Evolutionary conservation across 2,888 invertebrate genomes (phyloP), one percentile per base, ranked within the genome.

Genomic region (Parochlus steinenii): DNA sequence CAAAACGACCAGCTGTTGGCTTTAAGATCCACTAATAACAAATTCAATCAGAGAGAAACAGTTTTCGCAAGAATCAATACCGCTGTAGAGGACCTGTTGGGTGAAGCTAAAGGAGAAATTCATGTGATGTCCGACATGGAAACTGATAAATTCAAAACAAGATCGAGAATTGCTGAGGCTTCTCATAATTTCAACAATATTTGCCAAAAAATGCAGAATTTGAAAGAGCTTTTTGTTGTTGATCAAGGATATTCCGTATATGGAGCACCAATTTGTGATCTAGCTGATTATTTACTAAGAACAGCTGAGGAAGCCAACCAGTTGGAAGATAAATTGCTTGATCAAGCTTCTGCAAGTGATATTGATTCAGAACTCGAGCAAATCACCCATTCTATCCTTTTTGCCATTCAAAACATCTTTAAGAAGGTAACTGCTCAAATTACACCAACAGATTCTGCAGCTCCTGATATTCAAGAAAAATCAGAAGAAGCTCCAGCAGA

Each of bases 321-420:
- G 8, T 10, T 25, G 2, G n/a, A n/a, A n/a, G 6, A 22, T 11
- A 28, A 16, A 24, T 39, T 48, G 2, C 48, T 50, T 16, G 37
- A 23, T 19, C 31, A 37, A 22, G 14, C 15, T 10, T 36, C n/a
- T 8, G n/a, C 43, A 4, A 46, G 43, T 25, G 49, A 54, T 41
- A 45, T 57, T 16, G 48, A 57, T 43, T 44, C 40, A 2, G 54
- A 57, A 23, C 45, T 66, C 10, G 66, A 70, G 40, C 49, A 53
- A 34, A 47, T 71, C 24, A 47, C 71, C 1, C 64, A 65, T 34
- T 54, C 51, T 27, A 55, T 71, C 25, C 54, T 75, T 10, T 44
- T 72, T 7, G 58, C 63, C 1, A 54, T 75, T 38, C 74, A 76
- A 48, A 65, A 63, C 42, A 55, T 72, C 16, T 67, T 64, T 42